Evolutionary conservation across 2,113 vertebrate species (phyloP), one percentile per base, ranked within the genome.

Genomic region (Cynocephalus volans): DNA sequence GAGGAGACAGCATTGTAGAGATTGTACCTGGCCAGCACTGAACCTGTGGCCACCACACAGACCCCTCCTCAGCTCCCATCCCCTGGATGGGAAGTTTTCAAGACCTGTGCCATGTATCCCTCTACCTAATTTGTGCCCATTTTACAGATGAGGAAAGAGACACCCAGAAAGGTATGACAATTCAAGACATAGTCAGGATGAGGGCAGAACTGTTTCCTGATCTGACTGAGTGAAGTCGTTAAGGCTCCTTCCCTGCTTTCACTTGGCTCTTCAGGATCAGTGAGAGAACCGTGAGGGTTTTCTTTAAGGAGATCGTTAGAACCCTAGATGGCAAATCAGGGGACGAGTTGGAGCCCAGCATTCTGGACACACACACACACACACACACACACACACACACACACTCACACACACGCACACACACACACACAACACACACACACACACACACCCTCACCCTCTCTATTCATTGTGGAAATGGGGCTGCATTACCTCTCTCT

Each of bases 1-100:
- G 58, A 62, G 24, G 65, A 56, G 8, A 12, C 8, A 45, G 50
- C 23, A 64, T 19, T 0, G 2, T 8, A 50, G 50, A 45, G 33
- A 2, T 33, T 31, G 10, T 4, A 26, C 11, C 5, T 8, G 7
- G 11, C 21, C 10, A 0, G 5, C 5, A 6, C 19, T 12, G 72
- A 92, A 24, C 33, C 23, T 26, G 36, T 33, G 17, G 33, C 28
- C 18, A 0, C 14, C n/a, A 11, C 36, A 6, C 28, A 2, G 12
- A 26, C 17, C 48, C 26, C 23, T 19, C 93, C 69, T 54, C 1
- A 1, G 3, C 45, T 13, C 60, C 72, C 52, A 28, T 12, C 31
- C 67, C 36, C 58, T 15, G 50, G 50, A n/a, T 50, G 26, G 48
- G 36, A 89, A 23, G 24, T 12, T 17, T 65, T 65, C 54, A 56